Base-by-base conservation (phyloP, 2,888 invertebrate species). In the Diogma glabrata region DNA sequence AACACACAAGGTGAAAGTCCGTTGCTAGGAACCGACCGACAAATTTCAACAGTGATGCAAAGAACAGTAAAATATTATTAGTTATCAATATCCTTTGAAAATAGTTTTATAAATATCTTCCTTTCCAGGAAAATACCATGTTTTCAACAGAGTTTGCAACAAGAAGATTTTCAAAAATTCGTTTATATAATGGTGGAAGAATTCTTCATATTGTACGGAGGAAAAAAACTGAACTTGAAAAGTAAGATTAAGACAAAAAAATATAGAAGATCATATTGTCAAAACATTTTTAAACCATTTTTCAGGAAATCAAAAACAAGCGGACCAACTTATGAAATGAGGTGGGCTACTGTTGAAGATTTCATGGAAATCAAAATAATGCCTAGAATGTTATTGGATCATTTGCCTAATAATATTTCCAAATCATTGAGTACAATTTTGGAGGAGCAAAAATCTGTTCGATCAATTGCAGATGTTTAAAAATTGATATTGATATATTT, bases 341-440 rank as follows among this genome's bases (percentile, higher is more conserved):
- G 85, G 38, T 90, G 89, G 89, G 83, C 85, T 3, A 74, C 79
- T 51, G 75, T 86, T 0, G 86, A 87, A 63, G 84, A 86, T 64
- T 89, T 89, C 67, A 79, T 79, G 72, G 85, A 88, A 63, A 72
- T 92, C 50, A 76, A 84, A 59, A 85, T 92, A 49, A 87, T 88
- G 79, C 87, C 88, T 6, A 75, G 84, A 47, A 91, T 91, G 87
- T 64, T 91, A 4, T 73, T 86, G 2, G 91, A 93, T 67, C 92
- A 93, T 66, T 71, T 91, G 47, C 91, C 92, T 0, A 83, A 88
- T 63, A 83, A 82, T 63, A 80, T 90, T 16, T 76, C 81, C 58
- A 73, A 78, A 57, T 84, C 86, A 19, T 69, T 91, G 49, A 75
- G 79, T 49, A 79, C 77, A 1, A 73, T 85, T 47, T 64, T 84